These are phyloP conservation scores for Pristiophorus japonicus DNA, from an alignment of 2,113 vertebrate species.

Conservation along the genomic window DNA sequence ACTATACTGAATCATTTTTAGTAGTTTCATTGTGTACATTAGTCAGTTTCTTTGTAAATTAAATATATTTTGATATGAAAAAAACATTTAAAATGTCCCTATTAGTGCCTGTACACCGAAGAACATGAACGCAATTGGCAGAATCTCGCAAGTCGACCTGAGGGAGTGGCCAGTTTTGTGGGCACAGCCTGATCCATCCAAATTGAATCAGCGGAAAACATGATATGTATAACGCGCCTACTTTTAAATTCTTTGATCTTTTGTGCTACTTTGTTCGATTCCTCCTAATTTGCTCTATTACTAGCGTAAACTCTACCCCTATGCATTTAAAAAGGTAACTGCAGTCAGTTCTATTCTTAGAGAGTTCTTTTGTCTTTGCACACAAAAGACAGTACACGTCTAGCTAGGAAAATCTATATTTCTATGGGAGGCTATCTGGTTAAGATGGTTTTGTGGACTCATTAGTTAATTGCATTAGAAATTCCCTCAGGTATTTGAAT, in stretches of 20 bases:
- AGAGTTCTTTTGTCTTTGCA: neutral
- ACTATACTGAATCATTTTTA: neutral
- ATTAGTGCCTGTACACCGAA: neutral
- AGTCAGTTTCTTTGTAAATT: neutral
- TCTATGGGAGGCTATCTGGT: neutral
- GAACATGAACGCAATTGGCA: neutral
- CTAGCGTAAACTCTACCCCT: neutral
- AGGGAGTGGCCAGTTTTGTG: neutral
- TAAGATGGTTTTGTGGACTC: neutral
- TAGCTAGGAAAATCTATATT: neutral
- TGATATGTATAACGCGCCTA: neutral
- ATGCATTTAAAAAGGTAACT: neutral
- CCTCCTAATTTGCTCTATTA: neutral
- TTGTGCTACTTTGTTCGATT: neutral
- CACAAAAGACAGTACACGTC: neutral
- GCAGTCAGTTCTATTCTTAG: neutral
- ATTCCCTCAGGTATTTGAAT: neutral
- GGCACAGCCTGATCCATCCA: neutral
- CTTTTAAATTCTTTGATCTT: neutral
- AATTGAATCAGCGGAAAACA: neutral
- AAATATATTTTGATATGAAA: neutral
- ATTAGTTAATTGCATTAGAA: neutral
- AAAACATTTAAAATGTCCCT: neutral
- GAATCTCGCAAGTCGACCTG: neutral
- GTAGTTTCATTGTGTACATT: neutral